Base-by-base conservation (phyloP, 2,113 vertebrate species). In the Mastomys natalensis region DNA sequence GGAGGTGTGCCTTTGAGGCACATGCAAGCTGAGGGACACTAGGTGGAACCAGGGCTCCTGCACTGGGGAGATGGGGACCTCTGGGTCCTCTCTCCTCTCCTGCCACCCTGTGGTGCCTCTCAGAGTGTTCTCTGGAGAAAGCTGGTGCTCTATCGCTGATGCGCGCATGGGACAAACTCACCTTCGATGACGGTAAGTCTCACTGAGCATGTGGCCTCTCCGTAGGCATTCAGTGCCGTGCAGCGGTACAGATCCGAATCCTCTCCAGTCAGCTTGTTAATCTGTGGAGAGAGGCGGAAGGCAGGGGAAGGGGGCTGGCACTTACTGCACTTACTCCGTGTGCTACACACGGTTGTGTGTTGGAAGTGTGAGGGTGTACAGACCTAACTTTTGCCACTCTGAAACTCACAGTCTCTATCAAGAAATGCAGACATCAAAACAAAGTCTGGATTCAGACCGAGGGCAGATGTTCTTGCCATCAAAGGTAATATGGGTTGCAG, bases 201-300 rank as follows among this genome's bases (percentile, higher is more conserved):
- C 2, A 95, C 98, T 0, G 98, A 97, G 97, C 99, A 99, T 0
- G 97, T 26, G 72, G 99, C 99, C 98, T 99, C 99, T 34, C 99
- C 99, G 0, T 98, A 99, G 12, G 97, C 88, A 48, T 99, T 99
- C 31, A 96, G 92, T 5, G 99, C 99, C 4, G 29, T 96, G 96
- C 99, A 99, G 96, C 98, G 99, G 94, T 99, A 99, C 31, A 99
- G 93, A 51, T 99, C 99, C 0, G 97, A 95, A 95, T 99, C 99
- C 1, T 78, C 95, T 0, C 87, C 31, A 0, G 97, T 98, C 87
- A 99, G 97, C 76, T 98, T 98, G 51, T 92, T 97, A 96, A 99
- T 98, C 99, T 99, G 94, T 31, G 43, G 78, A 97, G 97, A 95
- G 97, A 95, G 94, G 77, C 78, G 95, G 34, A 97, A 95, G 55